phyloP scores from a whole-genome alignment of 1,140 invertebrate genomes.

The Hypsibius dujardini region DNA sequence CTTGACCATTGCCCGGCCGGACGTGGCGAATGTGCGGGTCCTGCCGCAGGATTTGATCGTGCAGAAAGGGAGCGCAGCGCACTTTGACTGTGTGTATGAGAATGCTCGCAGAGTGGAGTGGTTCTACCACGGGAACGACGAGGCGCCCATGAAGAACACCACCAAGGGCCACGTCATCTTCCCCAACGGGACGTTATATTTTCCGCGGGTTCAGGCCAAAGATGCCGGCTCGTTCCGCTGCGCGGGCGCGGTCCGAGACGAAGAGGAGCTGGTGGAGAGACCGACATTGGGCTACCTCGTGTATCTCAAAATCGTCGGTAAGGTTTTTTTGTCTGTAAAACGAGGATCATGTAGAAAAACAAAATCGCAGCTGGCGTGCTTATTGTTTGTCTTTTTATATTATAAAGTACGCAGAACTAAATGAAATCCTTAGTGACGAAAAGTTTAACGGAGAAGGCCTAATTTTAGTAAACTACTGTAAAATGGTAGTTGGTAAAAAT shows the following conservation, averaged over 20 bases:
- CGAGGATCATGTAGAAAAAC: too few species aligned
- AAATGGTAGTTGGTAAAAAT: too few species aligned
- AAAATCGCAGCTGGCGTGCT: too few species aligned
- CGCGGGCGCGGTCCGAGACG: background rate
- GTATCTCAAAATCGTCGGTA: background rate
- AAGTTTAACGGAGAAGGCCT: too few species aligned
- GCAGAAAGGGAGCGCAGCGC: background rate
- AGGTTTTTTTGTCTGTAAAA: background rate
- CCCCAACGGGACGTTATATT: conserved; percentile 5
- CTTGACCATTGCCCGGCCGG: background rate
- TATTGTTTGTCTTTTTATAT: too few species aligned
- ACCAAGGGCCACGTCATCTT: background rate
- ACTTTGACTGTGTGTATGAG: background rate
- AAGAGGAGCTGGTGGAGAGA: background rate
- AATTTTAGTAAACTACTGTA: too few species aligned
- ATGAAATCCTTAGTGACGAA: too few species aligned
- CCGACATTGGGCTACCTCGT: background rate
- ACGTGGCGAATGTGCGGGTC: background rate
- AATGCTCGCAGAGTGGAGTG: background rate
- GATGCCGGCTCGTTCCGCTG: background rate
- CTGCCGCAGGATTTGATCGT: background rate
- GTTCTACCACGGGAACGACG: background rate
- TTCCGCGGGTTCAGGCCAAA: background rate
- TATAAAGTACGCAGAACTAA: too few species aligned
- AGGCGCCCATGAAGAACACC: background rate